phyloP scores from a whole-genome alignment of 2,797 vertebrate genomes.

The Tamandua tetradactyla region DNA sequence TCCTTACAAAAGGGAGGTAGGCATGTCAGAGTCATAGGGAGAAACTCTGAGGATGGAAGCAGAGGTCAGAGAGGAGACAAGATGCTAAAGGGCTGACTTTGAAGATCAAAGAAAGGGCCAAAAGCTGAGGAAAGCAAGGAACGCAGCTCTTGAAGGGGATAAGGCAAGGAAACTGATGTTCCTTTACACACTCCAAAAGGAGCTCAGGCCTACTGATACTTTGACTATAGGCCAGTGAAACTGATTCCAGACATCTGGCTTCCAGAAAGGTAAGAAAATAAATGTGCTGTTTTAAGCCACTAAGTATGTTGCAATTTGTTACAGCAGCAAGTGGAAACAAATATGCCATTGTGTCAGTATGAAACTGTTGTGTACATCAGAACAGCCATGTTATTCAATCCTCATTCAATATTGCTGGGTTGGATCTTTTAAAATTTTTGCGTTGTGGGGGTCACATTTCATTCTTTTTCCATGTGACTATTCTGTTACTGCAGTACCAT shows the following conservation, averaged over 20 bases:
- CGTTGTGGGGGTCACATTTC: no score
- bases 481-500: no score
- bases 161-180: neutral
- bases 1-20: neutral
- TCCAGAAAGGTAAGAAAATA: conserved; percentile 23
- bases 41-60: neutral
- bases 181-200: neutral
- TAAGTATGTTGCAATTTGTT: neutral
- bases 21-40: neutral
- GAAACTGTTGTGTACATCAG: no score
- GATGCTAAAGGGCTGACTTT: neutral
- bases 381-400: no score
- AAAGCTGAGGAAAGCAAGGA: neutral
- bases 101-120: neutral
- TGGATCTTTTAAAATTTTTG: no score
- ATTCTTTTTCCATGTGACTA: no score
- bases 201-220: neutral
- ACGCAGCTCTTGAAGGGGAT: neutral
- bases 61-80: neutral
- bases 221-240: neutral
- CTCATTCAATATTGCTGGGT: no score
- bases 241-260: neutral
- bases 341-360: no score
- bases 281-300: neutral
- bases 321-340: neutral